Evolutionary conservation across 2,797 vertebrate genomes (phyloP), one percentile per base, ranked within the genome.

Genomic region (Sibirionetta formosa): DNA sequence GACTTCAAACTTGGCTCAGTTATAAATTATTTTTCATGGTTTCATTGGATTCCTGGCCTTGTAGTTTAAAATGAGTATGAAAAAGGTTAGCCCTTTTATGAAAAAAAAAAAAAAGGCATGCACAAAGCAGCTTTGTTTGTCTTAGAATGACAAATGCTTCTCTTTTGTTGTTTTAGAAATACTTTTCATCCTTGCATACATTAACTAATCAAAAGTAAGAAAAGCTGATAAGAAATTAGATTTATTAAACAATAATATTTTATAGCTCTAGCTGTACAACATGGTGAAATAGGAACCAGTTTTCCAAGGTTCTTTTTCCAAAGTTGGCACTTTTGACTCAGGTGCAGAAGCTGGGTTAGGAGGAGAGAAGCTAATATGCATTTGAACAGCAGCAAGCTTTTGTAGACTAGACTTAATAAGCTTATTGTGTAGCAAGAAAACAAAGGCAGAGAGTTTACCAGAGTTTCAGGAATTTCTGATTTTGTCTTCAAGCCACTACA

Each of bases 371-470:
- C 18, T 82, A 48, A 76, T 40, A 88, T 4, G 27, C 66, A 64
- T 82, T 83, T 80, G 60, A 95, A 90, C 31, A 88, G 70, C 68
- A 91, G 31, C 7, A 72, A 76, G 57, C 35, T 82, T 82, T 70
- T 53, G 42, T 11, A 56, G 57, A 51, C 58, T 40, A 2, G 29
- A 65, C 19, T 88, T 82, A 65, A 76, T 65, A 87, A 70, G 29
- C 22, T 88, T 70, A 64, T 54, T 88, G 23, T 73, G 66, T 56
- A 63, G 56, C 15, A 1, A 84, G 73, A 82, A 91, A 96, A 91
- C 51, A 84, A 77, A 66, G 20, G 33, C 26, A 42, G 29, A 26
- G 64, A 80, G 29, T 73, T 90, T 53, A 82, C 35, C 5, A 44
- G 31, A 24, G 36, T 81, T 83, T 78, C 72, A 72, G 72, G 50